Conservation (phyloP, 2,113 vertebrate species). For the Chamaea fasciata region DNA sequence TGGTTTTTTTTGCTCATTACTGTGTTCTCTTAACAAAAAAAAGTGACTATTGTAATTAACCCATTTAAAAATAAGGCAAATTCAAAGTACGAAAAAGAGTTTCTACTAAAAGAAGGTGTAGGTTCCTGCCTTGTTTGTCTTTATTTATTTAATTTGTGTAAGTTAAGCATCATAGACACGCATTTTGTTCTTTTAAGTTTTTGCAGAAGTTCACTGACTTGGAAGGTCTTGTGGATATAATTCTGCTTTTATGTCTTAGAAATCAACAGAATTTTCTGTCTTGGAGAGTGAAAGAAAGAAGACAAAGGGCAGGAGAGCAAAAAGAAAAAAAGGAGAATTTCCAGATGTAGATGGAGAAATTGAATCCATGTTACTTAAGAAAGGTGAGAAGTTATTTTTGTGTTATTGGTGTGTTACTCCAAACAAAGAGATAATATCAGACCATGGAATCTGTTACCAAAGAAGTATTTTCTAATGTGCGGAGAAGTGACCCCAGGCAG, state of each 20-base stretch:
- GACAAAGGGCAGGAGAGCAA: slow-evolving; percentile 65
- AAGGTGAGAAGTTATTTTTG: slow-evolving; percentile 69
- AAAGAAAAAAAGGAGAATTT: slow-evolving; percentile 62
- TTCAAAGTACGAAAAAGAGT: neutral
- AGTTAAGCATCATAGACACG: neutral
- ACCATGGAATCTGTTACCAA: neutral
- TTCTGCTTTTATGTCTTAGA: slow-evolving; percentile 49
- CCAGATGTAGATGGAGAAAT: slow-evolving; percentile 68
- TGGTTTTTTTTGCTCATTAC: neutral
- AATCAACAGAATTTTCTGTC: slow-evolving; percentile 65
- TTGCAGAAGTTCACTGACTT: neutral
- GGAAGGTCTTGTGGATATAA: neutral
- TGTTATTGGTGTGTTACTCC: neutral
- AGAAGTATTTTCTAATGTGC: neutral
- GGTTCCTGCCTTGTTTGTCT: neutral
- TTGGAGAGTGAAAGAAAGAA: slow-evolving; percentile 73
- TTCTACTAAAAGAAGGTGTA: neutral
- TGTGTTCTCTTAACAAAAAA: neutral
- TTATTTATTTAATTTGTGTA: neutral
- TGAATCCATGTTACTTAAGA: slow-evolving; percentile 63
- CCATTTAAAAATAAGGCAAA: neutral
- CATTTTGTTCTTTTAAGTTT: neutral
- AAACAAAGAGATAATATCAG: neutral
- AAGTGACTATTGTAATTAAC: neutral
- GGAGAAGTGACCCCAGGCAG: neutral